Percentiles rank a stretch among this genome's conserved stretches.
These are phyloP conservation scores for Aplysia californica DNA, from an alignment of 1,140 invertebrate species.

Conservation along the genomic window DNA sequence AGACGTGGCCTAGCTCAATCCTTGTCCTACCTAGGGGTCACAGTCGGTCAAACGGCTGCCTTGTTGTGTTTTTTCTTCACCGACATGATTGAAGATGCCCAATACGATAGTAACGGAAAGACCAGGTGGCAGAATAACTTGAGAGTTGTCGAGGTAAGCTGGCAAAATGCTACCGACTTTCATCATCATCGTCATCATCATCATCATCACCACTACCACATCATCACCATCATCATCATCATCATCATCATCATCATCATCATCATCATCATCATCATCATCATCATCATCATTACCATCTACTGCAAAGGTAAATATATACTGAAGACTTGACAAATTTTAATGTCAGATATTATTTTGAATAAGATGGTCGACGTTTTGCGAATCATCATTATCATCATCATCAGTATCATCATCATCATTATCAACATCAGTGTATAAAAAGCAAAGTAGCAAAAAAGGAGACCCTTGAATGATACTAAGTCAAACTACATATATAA, in stretches of 20 bases:
- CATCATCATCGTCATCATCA: no score
- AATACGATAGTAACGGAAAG: neutral
- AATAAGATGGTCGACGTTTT: neutral
- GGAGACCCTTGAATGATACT: no score
- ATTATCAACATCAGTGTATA: neutral
- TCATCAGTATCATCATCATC: no score
- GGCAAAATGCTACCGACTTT: no score
- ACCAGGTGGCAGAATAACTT: neutral
- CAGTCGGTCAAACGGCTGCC: neutral
- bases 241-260: neutral
- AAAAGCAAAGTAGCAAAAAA: constrained; percentile 3
- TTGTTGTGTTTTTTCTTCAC: neutral
- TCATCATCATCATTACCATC: neutral
- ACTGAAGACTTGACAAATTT: neutral
- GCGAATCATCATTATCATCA: neutral
- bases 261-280: neutral
- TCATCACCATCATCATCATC: neutral
- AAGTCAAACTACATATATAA: no score
- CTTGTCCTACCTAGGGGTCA: neutral
- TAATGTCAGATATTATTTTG: neutral
- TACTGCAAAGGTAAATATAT: neutral
- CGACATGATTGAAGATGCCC: neutral
- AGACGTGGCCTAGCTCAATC: neutral
- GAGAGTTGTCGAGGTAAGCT: neutral
- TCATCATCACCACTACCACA: no score